Percentiles rank a stretch among this genome's conserved stretches.
These are phyloP conservation scores for Heteropelma amictum DNA, from an alignment of 2,888 invertebrate genomes.

Conservation along the genomic window DNA sequence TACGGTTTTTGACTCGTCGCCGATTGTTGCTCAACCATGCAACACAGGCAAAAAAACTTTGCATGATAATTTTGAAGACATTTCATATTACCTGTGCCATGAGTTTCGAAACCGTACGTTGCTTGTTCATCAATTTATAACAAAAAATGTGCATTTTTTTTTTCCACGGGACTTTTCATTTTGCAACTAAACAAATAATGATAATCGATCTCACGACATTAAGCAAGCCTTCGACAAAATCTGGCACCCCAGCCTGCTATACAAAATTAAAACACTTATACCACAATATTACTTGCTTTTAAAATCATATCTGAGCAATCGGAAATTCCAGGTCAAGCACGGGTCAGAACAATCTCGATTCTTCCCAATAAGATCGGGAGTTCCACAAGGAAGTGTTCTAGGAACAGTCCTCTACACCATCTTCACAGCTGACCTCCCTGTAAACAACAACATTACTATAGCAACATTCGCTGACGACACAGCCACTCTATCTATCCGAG, in stretches of 20 bases:
- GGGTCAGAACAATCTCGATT: background rate
- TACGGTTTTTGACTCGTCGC: too few relatives aligned
- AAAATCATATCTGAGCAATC: slow-evolving; percentile 4
- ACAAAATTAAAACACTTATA: slow-evolving; percentile 54
- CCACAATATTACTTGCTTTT: slow-evolving; percentile 44
- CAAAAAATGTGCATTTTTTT: too few relatives aligned
- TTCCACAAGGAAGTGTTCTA: slow-evolving; percentile 20
- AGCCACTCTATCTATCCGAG: background rate
- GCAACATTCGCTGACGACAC: slow-evolving; percentile 33
- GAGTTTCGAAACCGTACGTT: too few relatives aligned
- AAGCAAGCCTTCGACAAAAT: slow-evolving; percentile 61
- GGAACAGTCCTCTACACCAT: slow-evolving; percentile 48
- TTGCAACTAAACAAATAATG: too few relatives aligned
- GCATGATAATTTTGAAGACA: too few relatives aligned
- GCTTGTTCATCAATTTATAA: too few relatives aligned
- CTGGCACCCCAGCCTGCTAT: slow-evolving; percentile 51
- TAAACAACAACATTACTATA: background rate
- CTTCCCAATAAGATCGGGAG: background rate
- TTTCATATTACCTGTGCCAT: too few relatives aligned
- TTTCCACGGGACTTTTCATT: too few relatives aligned
- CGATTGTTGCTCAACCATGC: too few relatives aligned
- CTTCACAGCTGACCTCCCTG: slow-evolving; percentile 17
- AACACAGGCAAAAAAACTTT: too few relatives aligned
- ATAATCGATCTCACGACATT: too few relatives aligned
- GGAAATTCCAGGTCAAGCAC: slow-evolving; percentile 1